These are phyloP conservation scores for Caenorhabditis plicata DNA, from an alignment of 2,888 invertebrate genomes.

Conservation along the genomic window DNA sequence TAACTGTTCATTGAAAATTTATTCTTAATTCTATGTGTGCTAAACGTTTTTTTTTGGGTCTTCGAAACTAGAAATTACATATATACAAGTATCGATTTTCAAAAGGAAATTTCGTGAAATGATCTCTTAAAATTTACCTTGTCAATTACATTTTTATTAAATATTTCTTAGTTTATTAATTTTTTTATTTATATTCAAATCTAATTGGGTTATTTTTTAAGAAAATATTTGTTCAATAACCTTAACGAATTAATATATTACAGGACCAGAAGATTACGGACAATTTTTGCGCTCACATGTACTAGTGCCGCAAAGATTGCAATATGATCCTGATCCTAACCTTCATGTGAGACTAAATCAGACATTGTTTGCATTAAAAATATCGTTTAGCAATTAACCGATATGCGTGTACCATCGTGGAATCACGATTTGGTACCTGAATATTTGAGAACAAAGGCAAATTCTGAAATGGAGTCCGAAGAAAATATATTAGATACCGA, in stretches of 20 bases:
- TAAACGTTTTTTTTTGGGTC: too few species aligned
- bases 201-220: too few species aligned
- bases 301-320: conserved; percentile 52
- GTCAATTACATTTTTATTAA: too few species aligned
- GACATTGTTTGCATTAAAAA: background rate
- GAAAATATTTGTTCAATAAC: background rate
- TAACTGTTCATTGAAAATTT: too few species aligned
- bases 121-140: too few species aligned
- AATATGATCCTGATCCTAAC: conserved; percentile 45
- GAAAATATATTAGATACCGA: conserved; percentile 29
- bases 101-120: too few species aligned
- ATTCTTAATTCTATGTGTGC: too few species aligned
- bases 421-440: conserved; percentile 61
- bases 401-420: conserved; percentile 51
- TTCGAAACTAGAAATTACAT: too few species aligned
- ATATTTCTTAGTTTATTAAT: too few species aligned
- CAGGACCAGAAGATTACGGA: conserved; percentile 47
- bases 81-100: too few species aligned
- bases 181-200: too few species aligned
- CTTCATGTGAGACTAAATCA: conserved; percentile 22
- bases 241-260: background rate
- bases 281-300: conserved; percentile 48
- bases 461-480: conserved; percentile 39
- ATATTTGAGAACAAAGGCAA: conserved; percentile 46
- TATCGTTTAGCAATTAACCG: conserved; percentile 45